These are phyloP conservation scores for Strix uralensis DNA, from an alignment of 2,113 vertebrate species.

Conservation along the genomic window DNA sequence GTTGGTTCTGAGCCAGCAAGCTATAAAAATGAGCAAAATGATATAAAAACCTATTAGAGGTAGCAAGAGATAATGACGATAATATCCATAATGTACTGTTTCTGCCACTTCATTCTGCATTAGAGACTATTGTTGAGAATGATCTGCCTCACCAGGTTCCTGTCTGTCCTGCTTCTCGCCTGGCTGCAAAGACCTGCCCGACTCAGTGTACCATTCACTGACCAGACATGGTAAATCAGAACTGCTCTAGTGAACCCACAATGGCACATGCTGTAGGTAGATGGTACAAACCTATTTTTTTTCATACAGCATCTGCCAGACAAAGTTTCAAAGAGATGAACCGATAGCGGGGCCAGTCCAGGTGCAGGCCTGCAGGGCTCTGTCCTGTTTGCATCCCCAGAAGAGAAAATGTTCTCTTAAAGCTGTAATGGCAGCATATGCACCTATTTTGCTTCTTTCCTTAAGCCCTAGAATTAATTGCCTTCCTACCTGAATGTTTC, in stretches of 20 bases:
- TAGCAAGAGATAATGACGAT: slow-evolving; percentile 59
- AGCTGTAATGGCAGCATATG: neutral
- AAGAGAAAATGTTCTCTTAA: neutral
- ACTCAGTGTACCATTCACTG: neutral
- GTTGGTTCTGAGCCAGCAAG: slow-evolving; percentile 52
- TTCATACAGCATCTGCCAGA: neutral
- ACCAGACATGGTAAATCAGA: slow-evolving; percentile 34
- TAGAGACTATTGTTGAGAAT: slow-evolving; percentile 44
- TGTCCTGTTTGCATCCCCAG: neutral
- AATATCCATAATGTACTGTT: slow-evolving; percentile 64
- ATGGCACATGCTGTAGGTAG: neutral
- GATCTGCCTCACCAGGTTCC: slow-evolving; percentile 54
- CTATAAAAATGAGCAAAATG: slow-evolving; percentile 64
- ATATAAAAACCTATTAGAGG: slow-evolving; percentile 63
- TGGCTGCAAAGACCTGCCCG: neutral
- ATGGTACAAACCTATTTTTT: neutral
- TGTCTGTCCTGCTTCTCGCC: slow-evolving; percentile 8
- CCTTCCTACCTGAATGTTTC: neutral
- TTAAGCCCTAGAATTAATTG: neutral
- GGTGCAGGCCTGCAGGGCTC: neutral
- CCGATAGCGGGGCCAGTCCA: accelerated
- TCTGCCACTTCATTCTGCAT: slow-evolving; percentile 60
- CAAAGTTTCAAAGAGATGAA: neutral
- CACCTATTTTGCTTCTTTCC: neutral
- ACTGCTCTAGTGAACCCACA: neutral